Percentiles rank a stretch among this genome's conserved stretches.
These are phyloP conservation scores for Ophion obscuratus DNA, from an alignment of 2,888 invertebrate genomes.

Conservation along the genomic window DNA sequence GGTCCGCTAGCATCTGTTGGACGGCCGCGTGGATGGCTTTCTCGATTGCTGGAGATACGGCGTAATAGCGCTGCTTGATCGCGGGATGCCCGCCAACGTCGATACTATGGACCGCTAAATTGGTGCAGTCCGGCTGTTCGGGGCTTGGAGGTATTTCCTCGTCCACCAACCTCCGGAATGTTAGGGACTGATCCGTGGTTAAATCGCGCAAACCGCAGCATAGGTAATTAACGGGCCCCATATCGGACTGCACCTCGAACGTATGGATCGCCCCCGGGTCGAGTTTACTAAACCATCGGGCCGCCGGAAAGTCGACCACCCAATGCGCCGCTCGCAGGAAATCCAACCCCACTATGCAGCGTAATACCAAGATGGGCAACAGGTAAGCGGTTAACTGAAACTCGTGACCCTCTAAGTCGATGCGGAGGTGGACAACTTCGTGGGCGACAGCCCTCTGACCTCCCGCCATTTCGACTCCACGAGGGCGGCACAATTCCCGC, in stretches of 20 bases:
- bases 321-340: slow-evolving; percentile 7
- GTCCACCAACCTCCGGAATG: accelerated
- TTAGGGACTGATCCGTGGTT: not conserved
- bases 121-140: not conserved
- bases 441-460: slow-evolving; percentile 17
- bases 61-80: too few species aligned
- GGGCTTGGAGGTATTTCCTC: not conserved
- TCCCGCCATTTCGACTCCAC: slow-evolving; percentile 15
- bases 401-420: not conserved
- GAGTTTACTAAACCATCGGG: slow-evolving; percentile 1
- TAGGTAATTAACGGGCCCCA: not conserved
- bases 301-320: slow-evolving; percentile 25
- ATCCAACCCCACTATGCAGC: slow-evolving; percentile 34
- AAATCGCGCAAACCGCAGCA: slow-evolving; percentile 8
- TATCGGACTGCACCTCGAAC: not conserved
- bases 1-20: slow-evolving; percentile 20
- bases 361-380: slow-evolving; percentile 18
- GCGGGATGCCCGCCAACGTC: not conserved
- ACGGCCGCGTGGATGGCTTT: too few species aligned
- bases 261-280: not conserved
- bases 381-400: slow-evolving; percentile 25
- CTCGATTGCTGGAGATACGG: too few species aligned
- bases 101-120: not conserved
- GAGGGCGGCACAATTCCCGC: slow-evolving; percentile 38
- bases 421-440: not conserved